phyloP scores from a whole-genome alignment of 2,888 invertebrate genomes.

The Caenorhabditis imperialis region DNA sequence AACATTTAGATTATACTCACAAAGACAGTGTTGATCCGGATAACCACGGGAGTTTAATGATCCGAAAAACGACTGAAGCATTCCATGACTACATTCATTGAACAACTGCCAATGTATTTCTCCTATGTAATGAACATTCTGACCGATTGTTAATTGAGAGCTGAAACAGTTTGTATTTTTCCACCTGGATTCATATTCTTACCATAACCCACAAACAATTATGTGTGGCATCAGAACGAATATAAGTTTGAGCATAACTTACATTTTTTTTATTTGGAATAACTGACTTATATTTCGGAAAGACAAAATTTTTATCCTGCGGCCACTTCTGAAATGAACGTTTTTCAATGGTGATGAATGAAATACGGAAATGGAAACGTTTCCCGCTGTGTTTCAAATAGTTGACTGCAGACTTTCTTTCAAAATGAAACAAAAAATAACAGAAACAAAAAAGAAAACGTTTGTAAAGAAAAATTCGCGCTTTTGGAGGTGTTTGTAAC shows the following conservation, averaged over 20 bases:
- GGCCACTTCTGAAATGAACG: no score
- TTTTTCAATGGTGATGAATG: no score
- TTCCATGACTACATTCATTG: slow-evolving; percentile 57
- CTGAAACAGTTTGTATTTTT: slow-evolving; percentile 12
- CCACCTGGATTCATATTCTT: not conserved
- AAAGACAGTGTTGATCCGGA: slow-evolving; percentile 47
- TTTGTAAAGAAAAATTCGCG: no score
- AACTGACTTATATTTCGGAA: no score
- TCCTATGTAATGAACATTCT: slow-evolving; percentile 17
- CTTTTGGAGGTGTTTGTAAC: not conserved
- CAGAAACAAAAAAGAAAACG: no score
- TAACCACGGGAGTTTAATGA: slow-evolving; percentile 51
- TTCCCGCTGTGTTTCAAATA: no score
- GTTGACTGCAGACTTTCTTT: no score
- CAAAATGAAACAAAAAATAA: no score
- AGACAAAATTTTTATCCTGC: no score
- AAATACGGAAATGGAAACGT: no score
- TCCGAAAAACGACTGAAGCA: slow-evolving; percentile 57
- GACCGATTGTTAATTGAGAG: slow-evolving; percentile 11
- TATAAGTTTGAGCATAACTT: slow-evolving; percentile 38
- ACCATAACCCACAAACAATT: not conserved
- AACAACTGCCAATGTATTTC: slow-evolving; percentile 60
- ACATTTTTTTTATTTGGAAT: slow-evolving; percentile 18
- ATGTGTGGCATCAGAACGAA: slow-evolving; percentile 6
- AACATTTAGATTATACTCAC: slow-evolving; percentile 34